Base-by-base conservation (phyloP, 2,113 vertebrate genomes). In the Rynchops niger region DNA sequence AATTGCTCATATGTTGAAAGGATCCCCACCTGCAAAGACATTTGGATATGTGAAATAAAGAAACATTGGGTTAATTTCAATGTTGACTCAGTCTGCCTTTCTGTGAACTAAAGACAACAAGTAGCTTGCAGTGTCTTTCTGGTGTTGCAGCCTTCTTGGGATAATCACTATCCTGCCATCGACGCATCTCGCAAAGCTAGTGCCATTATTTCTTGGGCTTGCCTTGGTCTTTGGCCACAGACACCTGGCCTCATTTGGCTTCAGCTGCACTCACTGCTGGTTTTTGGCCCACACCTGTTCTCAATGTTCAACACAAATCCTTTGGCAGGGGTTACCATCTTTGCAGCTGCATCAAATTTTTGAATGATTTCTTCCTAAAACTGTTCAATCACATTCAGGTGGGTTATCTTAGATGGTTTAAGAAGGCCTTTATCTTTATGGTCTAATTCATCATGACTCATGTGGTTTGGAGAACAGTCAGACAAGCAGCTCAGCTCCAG, bases 1-100 rank as follows among this genome's bases (percentile, higher is more conserved):
- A 90, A 45, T 90, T 94, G 81, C 70, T 94, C 59, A 29, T 88
- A 40, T 58, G 86, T 89, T 97, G 93, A 96, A 96, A 97, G 78
- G 45, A 69, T 95, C 66, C 15, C 49, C 66, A 87, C 83, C 62
- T 96, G 67, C 62, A 77, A 90, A 85, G 92, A 66, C 58, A 87
- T 82, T 94, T 94, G 88, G 66, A 53, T 89, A 70, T 50, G 30
- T 93, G 73, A 95, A 94, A 49, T 79, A 84, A 90, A 86, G 49
- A 90, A 88, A 87, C 81, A 85, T 23, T 1, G 15, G 47, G 61
- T 89, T 93, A 79, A 82, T 95, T 91, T 94, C 18, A 87, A 87
- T 83, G 70, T 69, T 93, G 88, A 95, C 47, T 95, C 90, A 94
- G 52, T 67, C 63, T 86, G 73, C 67, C 69, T 87, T 93, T 82